Percentiles rank a stretch among this genome's conserved stretches.
These are phyloP conservation scores for Acanthacorydalis orientalis DNA, from an alignment of 2,888 invertebrate genomes.

Conservation along the genomic window DNA sequence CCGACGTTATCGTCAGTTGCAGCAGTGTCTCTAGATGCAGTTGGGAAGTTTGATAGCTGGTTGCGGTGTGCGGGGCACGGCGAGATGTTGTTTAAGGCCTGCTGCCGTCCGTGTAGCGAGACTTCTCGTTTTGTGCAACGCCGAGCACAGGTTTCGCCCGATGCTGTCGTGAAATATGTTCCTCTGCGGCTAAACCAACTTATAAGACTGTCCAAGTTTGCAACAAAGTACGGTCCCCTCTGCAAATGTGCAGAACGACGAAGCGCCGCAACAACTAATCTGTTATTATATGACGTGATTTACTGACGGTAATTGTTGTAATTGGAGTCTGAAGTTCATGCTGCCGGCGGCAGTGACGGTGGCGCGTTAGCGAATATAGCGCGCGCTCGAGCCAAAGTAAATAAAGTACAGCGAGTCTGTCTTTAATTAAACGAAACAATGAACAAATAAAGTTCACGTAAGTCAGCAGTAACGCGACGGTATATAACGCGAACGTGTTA, in stretches of 20 bases:
- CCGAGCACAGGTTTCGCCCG: constrained; percentile 13
- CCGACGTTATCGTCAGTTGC: background rate
- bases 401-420: background rate
- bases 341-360: constrained; percentile 7
- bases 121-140: constrained; percentile 13
- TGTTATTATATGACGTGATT: constrained; percentile 25
- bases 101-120: constrained; percentile 14
- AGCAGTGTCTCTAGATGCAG: background rate
- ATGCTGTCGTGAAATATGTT: constrained; percentile 21
- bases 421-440: background rate
- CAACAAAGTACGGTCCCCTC: constrained; percentile 12
- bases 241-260: background rate
- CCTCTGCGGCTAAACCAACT: constrained; percentile 20
- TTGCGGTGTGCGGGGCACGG: constrained; percentile 1
- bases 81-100: constrained; percentile 7
- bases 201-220: constrained; percentile 21
- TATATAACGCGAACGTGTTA: background rate
- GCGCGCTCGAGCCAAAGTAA: background rate
- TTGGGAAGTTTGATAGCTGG: background rate
- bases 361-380: background rate
- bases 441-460: background rate
- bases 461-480: background rate
- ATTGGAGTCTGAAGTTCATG: constrained; percentile 15
- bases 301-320: constrained; percentile 24
- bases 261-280: constrained; percentile 19